A percentile compares a stretch with the other conserved stretches of the same genome.
These are phyloP conservation scores for Labeo catla DNA, from an alignment of 2,113 vertebrate species.

Conservation along the genomic window DNA sequence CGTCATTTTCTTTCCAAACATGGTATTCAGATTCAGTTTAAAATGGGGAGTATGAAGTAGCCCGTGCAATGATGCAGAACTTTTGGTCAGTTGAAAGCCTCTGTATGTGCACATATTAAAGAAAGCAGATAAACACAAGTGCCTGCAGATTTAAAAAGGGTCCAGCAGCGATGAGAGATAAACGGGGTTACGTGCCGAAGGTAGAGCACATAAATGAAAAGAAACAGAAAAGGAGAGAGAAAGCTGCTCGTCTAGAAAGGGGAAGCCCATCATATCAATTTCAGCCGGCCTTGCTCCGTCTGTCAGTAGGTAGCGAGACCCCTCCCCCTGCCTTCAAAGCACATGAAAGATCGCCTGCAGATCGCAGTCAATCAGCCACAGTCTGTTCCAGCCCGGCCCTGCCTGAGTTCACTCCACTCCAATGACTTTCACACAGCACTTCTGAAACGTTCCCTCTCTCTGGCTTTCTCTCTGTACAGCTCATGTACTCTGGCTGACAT, in stretches of 20 bases:
- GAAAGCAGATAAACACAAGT: not conserved
- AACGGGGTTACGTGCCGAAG: not conserved
- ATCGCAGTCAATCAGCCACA: constrained; percentile 37
- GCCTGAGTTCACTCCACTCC: constrained; percentile 18
- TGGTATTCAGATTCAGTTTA: not conserved
- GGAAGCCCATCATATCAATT: constrained; percentile 22
- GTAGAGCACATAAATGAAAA: not conserved
- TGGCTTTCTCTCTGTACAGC: constrained; percentile 5
- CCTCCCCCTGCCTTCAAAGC: constrained; percentile 22
- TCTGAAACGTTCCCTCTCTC: not conserved
- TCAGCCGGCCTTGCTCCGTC: constrained; percentile 1
- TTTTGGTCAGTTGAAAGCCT: not conserved
- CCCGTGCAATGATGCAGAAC: not conserved
- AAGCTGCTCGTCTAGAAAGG: constrained; percentile 24
- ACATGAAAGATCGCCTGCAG: constrained; percentile 36
- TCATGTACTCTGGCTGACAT: constrained; percentile 40
- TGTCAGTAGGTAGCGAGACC: constrained; percentile 37
- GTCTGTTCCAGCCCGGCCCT: constrained; percentile 23
- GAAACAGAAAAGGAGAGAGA: constrained; percentile 29
- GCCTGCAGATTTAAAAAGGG: not conserved
- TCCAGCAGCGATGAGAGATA: not conserved
- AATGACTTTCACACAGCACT: constrained; percentile 36
- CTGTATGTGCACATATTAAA: constrained; percentile 4
- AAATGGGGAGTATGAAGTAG: not conserved
- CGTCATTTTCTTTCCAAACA: too few species aligned